Percentiles rank a stretch among this genome's conserved stretches.
phyloP scores from a whole-genome alignment of 2,888 invertebrate species.

The Lasioglossum oenotherae region DNA sequence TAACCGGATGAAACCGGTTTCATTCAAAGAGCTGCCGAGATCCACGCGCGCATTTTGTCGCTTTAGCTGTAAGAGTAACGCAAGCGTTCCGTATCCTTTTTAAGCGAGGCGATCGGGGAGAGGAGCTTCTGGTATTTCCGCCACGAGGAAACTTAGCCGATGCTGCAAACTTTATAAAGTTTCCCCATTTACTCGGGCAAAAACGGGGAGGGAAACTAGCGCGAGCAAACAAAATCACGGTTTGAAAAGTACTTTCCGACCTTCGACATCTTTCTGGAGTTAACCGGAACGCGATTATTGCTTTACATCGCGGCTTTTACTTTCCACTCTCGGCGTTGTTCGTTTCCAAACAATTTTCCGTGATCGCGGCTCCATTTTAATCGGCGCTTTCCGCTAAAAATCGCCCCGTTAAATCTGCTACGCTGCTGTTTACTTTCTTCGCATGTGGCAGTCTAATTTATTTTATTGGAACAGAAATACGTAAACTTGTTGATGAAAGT shows the following conservation, averaged over 20 bases:
- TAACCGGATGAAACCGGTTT: constrained; percentile 1
- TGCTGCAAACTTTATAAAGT: constrained; percentile 64
- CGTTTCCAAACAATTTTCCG: constrained; percentile 32
- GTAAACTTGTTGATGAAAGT: background rate
- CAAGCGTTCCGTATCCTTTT: constrained; percentile 29
- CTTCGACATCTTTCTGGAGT: constrained; percentile 65
- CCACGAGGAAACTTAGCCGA: constrained; percentile 62
- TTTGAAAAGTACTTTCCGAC: constrained; percentile 58
- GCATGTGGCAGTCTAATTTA: background rate
- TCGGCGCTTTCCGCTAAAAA: background rate
- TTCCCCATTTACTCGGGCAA: constrained; percentile 66
- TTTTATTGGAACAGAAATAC: background rate
- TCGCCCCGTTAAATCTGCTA: background rate
- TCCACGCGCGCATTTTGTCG: constrained; percentile 7
- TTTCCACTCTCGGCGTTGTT: constrained; percentile 39
- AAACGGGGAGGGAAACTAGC: constrained; percentile 60
- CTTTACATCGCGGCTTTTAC: constrained; percentile 52
- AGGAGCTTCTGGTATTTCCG: constrained; percentile 61
- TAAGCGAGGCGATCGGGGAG: constrained; percentile 43
- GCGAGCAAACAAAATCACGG: constrained; percentile 66
- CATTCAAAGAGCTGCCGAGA: background rate
- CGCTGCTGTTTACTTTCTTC: background rate
- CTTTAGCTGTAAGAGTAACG: constrained; percentile 21
- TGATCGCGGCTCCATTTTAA: background rate
- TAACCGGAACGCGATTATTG: constrained; percentile 63